Conservation (phyloP, 2,113 vertebrate species). For the Petaurus breviceps region DNA sequence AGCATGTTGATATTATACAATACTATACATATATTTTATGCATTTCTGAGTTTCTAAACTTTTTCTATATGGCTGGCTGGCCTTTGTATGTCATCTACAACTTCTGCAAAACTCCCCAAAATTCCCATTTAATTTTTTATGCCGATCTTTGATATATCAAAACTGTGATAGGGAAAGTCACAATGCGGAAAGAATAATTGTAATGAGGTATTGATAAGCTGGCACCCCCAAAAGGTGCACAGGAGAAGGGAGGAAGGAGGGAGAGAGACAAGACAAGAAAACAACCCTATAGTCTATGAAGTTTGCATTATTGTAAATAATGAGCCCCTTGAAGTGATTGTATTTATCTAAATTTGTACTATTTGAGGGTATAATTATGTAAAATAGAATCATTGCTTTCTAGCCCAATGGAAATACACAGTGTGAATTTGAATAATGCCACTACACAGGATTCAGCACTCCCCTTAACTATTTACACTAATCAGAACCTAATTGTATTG, state of each 20-base stretch:
- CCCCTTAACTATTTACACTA: neutral
- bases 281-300: neutral
- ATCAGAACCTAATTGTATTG: neutral
- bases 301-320: neutral
- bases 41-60: neutral
- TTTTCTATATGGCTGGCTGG: neutral
- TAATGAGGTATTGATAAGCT: neutral
- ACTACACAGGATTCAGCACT: neutral
- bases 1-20: neutral
- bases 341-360: neutral
- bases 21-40: neutral
- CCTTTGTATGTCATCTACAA: neutral
- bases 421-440: neutral
- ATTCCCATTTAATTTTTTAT: neutral
- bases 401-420: neutral
- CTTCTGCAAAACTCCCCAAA: neutral
- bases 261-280: neutral
- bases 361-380: neutral
- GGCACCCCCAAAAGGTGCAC: neutral
- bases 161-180: neutral
- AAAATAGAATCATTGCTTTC: neutral
- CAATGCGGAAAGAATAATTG: neutral
- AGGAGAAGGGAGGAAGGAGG: neutral
- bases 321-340: neutral
- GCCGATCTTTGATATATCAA: neutral